phyloP scores from a whole-genome alignment of 2,113 vertebrate species.

The Etheostoma cragini region DNA sequence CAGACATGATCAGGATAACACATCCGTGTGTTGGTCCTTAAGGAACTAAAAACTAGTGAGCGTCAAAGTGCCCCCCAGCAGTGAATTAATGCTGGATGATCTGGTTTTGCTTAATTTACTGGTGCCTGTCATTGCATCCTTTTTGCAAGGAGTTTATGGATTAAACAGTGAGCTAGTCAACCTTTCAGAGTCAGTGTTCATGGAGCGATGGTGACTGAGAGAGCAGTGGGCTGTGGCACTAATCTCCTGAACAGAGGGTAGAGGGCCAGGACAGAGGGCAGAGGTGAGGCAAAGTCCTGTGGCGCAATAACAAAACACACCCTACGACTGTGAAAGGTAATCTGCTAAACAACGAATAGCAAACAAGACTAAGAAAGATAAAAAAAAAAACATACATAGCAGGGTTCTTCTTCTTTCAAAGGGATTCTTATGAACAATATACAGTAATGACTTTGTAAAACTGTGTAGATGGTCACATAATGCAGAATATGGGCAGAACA shows the following conservation, averaged over 20 bases:
- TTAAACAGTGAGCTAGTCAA: conserved; percentile 63
- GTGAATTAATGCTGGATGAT: conserved; percentile 46
- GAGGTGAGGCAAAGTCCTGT: conserved; percentile 82
- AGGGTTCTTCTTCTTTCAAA: not conserved
- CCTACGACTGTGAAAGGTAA: conserved; percentile 74
- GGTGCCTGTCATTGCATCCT: conserved; percentile 4
- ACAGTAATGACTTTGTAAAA: conserved; percentile 14
- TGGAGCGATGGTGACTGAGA: conserved; percentile 52
- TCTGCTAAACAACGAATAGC: conserved; percentile 59
- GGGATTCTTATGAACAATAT: not conserved
- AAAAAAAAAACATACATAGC: not conserved
- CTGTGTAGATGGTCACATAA: not conserved
- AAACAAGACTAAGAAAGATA: conserved; percentile 37
- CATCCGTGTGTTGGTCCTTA: not conserved
- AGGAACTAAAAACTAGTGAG: conserved; percentile 6
- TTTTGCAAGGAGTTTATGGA: conserved; percentile 42
- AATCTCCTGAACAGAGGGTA: conserved; percentile 66
- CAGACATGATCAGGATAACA: conserved; percentile 38
- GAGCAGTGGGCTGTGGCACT: conserved; percentile 66
- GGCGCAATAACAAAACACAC: conserved; percentile 80
- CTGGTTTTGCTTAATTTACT: conserved; percentile 57
- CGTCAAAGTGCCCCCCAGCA: conserved; percentile 22
- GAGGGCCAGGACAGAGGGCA: conserved; percentile 66
- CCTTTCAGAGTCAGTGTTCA: conserved; percentile 46
- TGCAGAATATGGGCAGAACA: conserved; percentile 13